Evolutionary conservation across 1,140 invertebrate genomes (phyloP).

Genomic region (Drosophila takahashii): DNA sequence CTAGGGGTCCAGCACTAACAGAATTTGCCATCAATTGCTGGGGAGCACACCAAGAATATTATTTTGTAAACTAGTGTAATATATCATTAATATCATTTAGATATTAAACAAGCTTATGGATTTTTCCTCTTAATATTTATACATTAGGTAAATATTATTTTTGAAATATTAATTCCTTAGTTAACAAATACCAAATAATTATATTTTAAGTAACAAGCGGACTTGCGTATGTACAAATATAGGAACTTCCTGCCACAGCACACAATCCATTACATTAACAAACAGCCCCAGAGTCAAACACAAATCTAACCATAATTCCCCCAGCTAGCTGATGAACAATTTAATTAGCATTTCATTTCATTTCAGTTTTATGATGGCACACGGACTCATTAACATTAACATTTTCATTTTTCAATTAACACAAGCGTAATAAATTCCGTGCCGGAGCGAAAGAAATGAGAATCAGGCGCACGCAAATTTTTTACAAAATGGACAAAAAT

Average conservation of each 20-base stretch:
- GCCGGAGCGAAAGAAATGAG: slow-evolving; percentile 46
- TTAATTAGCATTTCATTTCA: slow-evolving; percentile 80
- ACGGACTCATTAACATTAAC: slow-evolving; percentile 73
- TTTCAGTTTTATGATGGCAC: slow-evolving; percentile 75
- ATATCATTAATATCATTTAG: no score
- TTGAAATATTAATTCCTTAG: no score
- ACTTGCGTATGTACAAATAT: not conserved
- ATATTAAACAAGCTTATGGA: no score
- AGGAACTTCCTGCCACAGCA: not conserved
- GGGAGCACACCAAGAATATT: no score
- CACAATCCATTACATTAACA: slow-evolving; percentile 27
- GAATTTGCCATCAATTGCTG: no score
- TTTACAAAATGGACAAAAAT: slow-evolving; percentile 67
- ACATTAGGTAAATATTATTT: no score
- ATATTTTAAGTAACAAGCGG: no score
- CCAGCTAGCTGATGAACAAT: slow-evolving; percentile 55
- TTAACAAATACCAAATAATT: no score
- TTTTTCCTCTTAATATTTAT: no score
- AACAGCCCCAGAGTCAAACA: slow-evolving; percentile 19
- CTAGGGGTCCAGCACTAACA: no score
- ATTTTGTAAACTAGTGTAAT: no score
- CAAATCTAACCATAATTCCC: slow-evolving; percentile 57
- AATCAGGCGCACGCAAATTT: slow-evolving; percentile 62
- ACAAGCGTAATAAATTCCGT: slow-evolving; percentile 83
- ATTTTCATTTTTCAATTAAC: slow-evolving; percentile 84